A percentile compares a stretch with the other conserved stretches of the same genome.
Conservation (phyloP, 2,113 vertebrate species). For the Enhydra lutris region DNA sequence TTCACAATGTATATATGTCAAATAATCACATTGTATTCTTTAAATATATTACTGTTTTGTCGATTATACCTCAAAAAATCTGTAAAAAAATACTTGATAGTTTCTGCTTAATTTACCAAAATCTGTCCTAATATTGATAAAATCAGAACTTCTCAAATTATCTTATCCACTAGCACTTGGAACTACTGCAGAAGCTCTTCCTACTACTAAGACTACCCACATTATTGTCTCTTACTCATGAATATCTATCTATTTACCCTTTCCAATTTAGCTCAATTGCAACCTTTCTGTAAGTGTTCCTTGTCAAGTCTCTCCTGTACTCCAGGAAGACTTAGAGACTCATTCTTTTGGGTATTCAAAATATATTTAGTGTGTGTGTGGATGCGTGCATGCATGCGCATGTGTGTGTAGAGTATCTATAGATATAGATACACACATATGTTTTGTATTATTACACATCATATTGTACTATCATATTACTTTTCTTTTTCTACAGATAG, state of each 20-base stretch:
- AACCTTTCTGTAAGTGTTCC: neutral
- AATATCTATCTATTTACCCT: neutral
- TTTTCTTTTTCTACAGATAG: neutral
- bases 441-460: neutral
- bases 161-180: neutral
- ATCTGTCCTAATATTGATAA: neutral
- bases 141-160: neutral
- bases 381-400: neutral
- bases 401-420: neutral
- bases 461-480: neutral
- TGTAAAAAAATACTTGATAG: neutral
- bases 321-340: neutral
- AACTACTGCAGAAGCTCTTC: neutral
- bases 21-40: neutral
- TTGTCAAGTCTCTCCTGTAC: neutral
- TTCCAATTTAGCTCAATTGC: neutral
- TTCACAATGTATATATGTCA: neutral
- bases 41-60: neutral
- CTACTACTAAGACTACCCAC: neutral
- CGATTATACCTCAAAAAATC: neutral
- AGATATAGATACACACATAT: neutral
- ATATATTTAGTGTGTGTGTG: neutral
- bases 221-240: neutral
- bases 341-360: neutral
- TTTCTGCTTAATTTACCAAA: neutral